These are phyloP conservation scores for Dicycla oo DNA, from an alignment of 2,888 invertebrate genomes.

Conservation along the genomic window DNA sequence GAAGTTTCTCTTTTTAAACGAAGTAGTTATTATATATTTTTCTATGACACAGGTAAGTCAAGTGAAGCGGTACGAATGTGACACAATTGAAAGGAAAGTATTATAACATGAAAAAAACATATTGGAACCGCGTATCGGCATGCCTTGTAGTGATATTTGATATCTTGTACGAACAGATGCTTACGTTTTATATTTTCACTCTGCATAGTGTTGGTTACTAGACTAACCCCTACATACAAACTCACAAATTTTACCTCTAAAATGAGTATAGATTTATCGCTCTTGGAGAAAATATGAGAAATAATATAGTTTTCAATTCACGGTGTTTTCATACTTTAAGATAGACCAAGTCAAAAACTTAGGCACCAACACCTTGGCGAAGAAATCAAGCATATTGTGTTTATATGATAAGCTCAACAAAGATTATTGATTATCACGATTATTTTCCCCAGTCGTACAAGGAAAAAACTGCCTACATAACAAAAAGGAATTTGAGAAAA, in stretches of 20 bases:
- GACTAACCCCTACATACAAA: too few species aligned
- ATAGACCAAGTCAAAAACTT: not conserved
- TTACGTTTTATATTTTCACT: too few species aligned
- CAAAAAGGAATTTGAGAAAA: constrained; percentile 39
- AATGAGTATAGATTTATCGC: not conserved
- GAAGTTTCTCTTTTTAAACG: not conserved
- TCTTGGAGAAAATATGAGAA: not conserved
- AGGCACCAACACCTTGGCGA: not conserved
- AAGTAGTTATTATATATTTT: not conserved
- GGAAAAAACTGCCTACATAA: constrained; percentile 14
- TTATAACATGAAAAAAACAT: constrained; percentile 12
- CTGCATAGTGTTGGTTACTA: not conserved
- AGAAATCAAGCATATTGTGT: not conserved
- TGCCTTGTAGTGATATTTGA: constrained; percentile 4
- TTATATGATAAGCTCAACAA: not conserved
- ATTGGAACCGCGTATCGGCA: not conserved
- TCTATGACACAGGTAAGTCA: not conserved
- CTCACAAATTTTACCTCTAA: too few species aligned
- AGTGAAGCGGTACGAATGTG: constrained; percentile 12
- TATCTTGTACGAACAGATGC: not conserved
- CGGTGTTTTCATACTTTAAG: not conserved
- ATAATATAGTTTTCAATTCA: not conserved
- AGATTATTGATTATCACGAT: constrained; percentile 2
- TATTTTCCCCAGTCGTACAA: not conserved
- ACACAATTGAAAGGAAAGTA: constrained; percentile 11